phyloP scores from a whole-genome alignment of 2,113 vertebrate genomes.

The Stictonetta naevosa region DNA sequence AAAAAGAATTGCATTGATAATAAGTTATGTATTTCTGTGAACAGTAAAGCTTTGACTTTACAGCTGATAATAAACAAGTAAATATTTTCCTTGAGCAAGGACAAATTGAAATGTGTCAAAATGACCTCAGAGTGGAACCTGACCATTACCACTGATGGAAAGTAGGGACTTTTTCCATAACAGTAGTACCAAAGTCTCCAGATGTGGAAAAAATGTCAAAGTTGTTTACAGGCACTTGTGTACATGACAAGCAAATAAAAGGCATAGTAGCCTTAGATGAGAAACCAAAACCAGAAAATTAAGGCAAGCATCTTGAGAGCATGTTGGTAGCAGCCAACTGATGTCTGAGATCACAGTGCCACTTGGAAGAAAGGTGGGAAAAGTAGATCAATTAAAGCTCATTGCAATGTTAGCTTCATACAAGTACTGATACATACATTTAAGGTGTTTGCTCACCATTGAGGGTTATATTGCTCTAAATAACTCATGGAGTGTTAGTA shows the following conservation, averaged over 20 bases:
- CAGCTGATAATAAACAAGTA: constrained; percentile 7
- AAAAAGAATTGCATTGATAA: constrained; percentile 41
- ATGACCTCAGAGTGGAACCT: neutral
- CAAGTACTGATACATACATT: neutral
- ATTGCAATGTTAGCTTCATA: neutral
- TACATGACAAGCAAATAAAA: neutral
- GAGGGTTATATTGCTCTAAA: neutral
- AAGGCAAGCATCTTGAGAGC: neutral
- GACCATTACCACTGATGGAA: neutral
- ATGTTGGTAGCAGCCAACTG: neutral
- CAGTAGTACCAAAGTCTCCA: neutral
- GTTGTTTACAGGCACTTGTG: constrained; percentile 10
- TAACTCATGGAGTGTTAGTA: neutral
- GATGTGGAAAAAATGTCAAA: neutral
- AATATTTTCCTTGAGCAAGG: constrained; percentile 31
- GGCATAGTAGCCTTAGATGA: neutral
- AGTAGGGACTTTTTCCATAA: neutral
- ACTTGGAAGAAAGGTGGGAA: neutral
- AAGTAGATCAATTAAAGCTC: neutral
- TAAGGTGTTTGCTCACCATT: neutral
- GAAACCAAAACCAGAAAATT: constrained; percentile 11
- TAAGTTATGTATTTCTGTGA: constrained; percentile 51
- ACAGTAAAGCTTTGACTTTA: constrained; percentile 22
- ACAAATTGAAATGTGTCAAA: constrained; percentile 34
- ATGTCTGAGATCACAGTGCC: neutral